A percentile compares a stretch with the other conserved stretches of the same genome.
phyloP scores from a whole-genome alignment of 2,888 invertebrate species.

The Spodoptera littoralis region DNA sequence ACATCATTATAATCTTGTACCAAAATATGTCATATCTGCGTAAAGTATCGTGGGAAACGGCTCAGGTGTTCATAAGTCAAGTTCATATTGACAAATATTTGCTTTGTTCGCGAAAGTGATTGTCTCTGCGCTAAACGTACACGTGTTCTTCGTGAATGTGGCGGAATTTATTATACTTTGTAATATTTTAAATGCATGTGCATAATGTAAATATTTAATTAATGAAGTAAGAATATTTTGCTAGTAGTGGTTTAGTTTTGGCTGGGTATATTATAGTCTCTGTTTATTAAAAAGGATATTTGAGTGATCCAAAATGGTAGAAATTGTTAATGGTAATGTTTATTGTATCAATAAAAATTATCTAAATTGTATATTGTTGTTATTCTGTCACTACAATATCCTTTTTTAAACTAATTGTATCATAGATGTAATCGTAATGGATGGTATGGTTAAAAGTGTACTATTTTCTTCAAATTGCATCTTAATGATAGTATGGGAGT shows the following conservation, averaged over 20 bases:
- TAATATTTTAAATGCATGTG: constrained; percentile 8
- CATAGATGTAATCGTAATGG: not conserved
- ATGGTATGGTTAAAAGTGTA: not conserved
- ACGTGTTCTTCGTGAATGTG: constrained; percentile 4
- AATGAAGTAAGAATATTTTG: not conserved
- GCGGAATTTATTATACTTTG: constrained; percentile 9
- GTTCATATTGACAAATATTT: constrained; percentile 35
- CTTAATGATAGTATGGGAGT: constrained; percentile 1
- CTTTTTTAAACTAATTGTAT: not conserved
- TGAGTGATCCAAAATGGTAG: not conserved
- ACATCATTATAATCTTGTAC: too few relatives aligned
- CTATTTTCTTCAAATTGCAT: constrained; percentile 19
- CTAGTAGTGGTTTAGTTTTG: not conserved
- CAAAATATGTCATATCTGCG: not conserved
- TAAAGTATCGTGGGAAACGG: constrained; percentile 34
- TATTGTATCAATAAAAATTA: too few relatives aligned
- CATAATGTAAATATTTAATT: constrained; percentile 18
- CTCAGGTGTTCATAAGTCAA: constrained; percentile 34
- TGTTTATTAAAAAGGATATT: not conserved
- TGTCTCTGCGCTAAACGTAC: constrained; percentile 28
- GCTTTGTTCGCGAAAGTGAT: constrained; percentile 43
- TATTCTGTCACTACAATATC: constrained; percentile 6
- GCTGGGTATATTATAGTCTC: not conserved
- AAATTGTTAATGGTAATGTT: too few relatives aligned
- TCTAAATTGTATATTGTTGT: too few relatives aligned